Evolutionary conservation across 2,888 invertebrate genomes (phyloP).

Genomic region (Agrotis segetum): DNA sequence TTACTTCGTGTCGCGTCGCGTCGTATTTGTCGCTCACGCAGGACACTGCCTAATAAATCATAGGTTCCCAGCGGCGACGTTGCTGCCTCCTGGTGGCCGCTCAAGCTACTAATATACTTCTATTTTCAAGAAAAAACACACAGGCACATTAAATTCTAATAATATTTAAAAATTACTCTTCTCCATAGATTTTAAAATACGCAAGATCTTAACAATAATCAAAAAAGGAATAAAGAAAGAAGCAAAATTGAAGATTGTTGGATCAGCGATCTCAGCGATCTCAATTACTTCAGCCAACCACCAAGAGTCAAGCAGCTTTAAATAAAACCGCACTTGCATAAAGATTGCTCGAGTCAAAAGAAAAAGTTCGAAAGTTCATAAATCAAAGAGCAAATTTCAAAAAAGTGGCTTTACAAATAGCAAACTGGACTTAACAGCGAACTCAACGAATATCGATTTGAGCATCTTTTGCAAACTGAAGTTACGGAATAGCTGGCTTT

Average conservation of each 20-base stretch:
- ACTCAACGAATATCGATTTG: background rate
- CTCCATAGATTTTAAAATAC: constrained; percentile 17
- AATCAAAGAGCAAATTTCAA: background rate
- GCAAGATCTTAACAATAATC: background rate
- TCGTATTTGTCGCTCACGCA: too few relatives aligned
- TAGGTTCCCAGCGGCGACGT: too few relatives aligned
- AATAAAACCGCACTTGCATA: background rate
- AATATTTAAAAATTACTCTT: too few relatives aligned
- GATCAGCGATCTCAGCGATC: background rate
- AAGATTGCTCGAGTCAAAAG: constrained; percentile 1
- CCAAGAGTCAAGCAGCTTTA: background rate
- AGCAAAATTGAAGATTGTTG: background rate
- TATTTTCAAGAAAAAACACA: too few relatives aligned
- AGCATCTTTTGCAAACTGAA: background rate
- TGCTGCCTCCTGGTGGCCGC: too few relatives aligned
- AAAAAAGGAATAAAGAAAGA: background rate
- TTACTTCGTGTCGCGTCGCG: too few relatives aligned
- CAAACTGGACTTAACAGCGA: background rate
- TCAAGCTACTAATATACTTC: too few relatives aligned
- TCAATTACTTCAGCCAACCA: background rate
- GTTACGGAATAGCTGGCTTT: background rate
- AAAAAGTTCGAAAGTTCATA: constrained; percentile 14
- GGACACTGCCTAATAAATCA: too few relatives aligned
- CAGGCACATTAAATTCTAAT: too few relatives aligned
- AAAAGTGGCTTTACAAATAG: background rate